Evolutionary conservation across 1,140 invertebrate genomes (phyloP), one percentile per base, ranked within the genome.

Genomic region (Drosophila mojavensis): DNA sequence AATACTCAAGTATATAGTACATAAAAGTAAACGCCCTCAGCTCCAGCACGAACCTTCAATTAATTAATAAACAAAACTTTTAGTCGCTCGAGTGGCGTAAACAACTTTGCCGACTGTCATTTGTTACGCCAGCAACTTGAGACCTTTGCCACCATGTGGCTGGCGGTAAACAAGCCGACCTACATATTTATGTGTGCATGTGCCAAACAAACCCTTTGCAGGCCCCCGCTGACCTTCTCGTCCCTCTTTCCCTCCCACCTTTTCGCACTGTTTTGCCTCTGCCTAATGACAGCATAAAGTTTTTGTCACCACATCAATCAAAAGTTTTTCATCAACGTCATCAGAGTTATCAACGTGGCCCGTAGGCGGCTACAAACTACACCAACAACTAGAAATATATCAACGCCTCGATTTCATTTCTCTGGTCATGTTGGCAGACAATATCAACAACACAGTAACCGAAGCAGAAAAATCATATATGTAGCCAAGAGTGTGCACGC

Each of bases 321-420:
- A 89, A 89, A 89, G 86, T 89, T 89, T 89, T 90, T 86, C 86
- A 90, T 89, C 86, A 90, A 90, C 88, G 85, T 89, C 85, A 89
- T 91, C 85, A 89, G 86, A 88, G 85, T 89, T 89, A 89, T 89
- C 85, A 89, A 75, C 85, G 79, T 73, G 58, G 53, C 55, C 85
- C 81, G 56, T 75, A 91, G 86, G 84, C 84, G 69, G 69, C 59
- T 39, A 39, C 54, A 72, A 70, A 74, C 75, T 79, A 77, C 36
- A 74, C 45, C 39, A 55, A 56, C 58, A 61, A 54, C 51, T 67
- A 61, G 63, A 64, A 45, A 77, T 63, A 63, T 45, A 58, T 33
- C 48, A 58, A 63, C 26, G 66, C 59, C 50, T 69, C 36, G 64
- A 45, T 41, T 33, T 65, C 26, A 36, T 50, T 33, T 55, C 67